Conservation (phyloP, 2,113 vertebrate species). For the Rafetus swinhoei region DNA sequence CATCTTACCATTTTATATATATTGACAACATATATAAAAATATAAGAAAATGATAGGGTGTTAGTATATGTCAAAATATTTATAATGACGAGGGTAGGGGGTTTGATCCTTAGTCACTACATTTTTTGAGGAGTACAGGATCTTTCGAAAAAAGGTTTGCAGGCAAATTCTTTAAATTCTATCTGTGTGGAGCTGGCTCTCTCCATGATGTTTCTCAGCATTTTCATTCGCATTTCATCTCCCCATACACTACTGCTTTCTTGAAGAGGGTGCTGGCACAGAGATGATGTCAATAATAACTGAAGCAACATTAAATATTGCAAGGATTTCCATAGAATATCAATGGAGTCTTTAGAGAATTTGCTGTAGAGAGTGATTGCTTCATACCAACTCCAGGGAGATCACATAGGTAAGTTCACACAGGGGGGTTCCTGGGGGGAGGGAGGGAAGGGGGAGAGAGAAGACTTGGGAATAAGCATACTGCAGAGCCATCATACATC, state of each 20-base stretch:
- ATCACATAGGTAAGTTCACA: not conserved
- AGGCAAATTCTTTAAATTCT: conserved; percentile 2
- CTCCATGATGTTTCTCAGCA: not conserved
- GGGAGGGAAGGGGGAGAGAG: not conserved
- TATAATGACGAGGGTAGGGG: not conserved
- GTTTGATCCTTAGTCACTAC: not conserved
- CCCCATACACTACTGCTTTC: not conserved
- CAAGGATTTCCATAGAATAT: not conserved
- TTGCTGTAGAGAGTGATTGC: not conserved
- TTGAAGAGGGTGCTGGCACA: not conserved
- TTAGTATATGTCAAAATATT: not conserved
- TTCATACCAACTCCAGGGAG: not conserved
- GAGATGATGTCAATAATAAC: not conserved
- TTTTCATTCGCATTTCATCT: not conserved
- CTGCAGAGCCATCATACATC: not conserved
- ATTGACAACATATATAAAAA: not conserved
- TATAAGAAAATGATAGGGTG: not conserved
- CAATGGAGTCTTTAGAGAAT: not conserved
- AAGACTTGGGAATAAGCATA: not conserved
- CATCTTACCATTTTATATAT: too few species aligned
- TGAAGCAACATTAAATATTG: not conserved
- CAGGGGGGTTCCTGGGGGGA: not conserved
- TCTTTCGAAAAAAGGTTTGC: not conserved
- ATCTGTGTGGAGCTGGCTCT: not conserved
- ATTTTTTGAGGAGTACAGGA: too few species aligned